Conservation (phyloP, 2,797 vertebrate genomes). For the Pelochelys cantorii region DNA sequence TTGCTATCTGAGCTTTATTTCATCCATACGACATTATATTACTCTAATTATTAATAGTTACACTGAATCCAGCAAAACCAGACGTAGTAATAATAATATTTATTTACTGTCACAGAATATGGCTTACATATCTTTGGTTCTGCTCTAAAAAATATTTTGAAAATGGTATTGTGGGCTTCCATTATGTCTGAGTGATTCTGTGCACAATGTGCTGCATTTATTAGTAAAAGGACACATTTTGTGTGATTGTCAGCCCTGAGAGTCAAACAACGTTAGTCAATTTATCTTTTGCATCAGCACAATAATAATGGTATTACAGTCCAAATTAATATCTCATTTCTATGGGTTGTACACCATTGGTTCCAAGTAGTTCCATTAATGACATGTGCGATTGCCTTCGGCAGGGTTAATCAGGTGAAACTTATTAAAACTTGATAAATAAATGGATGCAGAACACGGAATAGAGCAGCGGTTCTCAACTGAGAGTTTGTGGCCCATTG, state of each 20-base stretch:
- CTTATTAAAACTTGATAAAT: slow-evolving; percentile 64
- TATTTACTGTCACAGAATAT: slow-evolving; percentile 12
- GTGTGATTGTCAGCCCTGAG: slow-evolving; percentile 41
- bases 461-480: not conserved
- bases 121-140: slow-evolving; percentile 15
- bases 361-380: slow-evolving; percentile 43
- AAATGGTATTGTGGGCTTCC: slow-evolving; percentile 20
- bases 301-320: not conserved
- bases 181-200: slow-evolving; percentile 22
- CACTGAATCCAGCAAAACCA: not conserved
- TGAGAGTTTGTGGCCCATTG: too few relatives aligned
- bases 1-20: slow-evolving; percentile 32
- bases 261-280: slow-evolving; percentile 46
- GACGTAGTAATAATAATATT: not conserved
- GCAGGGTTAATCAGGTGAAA: slow-evolving; percentile 52
- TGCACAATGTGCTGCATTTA: slow-evolving; percentile 11
- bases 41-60: slow-evolving; percentile 21
- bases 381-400: slow-evolving; percentile 41
- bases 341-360: not conserved
- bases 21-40: not conserved
- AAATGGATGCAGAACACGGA: slow-evolving; percentile 9
- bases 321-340: not conserved
- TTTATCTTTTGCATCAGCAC: slow-evolving; percentile 24
- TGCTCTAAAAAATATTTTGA: slow-evolving; percentile 33
- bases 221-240: slow-evolving; percentile 28